Evolutionary conservation across 2,113 vertebrate genomes (phyloP).

Genomic region (Crotalus viridis): DNA sequence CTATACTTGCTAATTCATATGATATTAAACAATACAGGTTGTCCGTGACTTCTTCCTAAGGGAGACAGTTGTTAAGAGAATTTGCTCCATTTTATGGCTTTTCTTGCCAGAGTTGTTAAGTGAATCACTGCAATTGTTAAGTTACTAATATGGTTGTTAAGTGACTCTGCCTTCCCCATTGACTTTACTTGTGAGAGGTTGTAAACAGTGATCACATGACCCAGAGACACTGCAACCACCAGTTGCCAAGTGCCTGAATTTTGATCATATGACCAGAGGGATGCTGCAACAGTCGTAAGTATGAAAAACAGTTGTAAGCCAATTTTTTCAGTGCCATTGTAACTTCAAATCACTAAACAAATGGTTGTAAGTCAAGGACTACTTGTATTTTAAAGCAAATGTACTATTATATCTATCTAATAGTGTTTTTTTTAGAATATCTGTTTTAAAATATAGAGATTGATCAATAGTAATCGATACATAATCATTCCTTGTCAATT

Average conservation of each 20-base stretch:
- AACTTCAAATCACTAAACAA: neutral
- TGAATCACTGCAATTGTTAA: neutral
- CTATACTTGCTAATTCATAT: neutral
- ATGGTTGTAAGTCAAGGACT: neutral
- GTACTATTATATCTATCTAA: neutral
- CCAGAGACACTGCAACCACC: neutral
- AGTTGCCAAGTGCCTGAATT: neutral
- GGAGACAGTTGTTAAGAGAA: neutral
- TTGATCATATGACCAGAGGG: neutral
- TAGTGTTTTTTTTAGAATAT: neutral
- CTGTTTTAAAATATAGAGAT: neutral
- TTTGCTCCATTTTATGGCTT: neutral
- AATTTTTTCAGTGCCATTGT: neutral
- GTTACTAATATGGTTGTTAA: too few relatives aligned
- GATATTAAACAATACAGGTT: neutral
- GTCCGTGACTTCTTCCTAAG: neutral
- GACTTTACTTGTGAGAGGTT: neutral
- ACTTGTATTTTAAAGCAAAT: neutral
- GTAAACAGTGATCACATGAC: neutral
- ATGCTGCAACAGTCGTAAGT: neutral
- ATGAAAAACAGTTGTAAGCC: neutral
- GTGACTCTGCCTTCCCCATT: neutral
- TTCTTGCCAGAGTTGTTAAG: neutral
- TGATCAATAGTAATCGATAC: neutral
- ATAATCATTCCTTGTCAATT: neutral